Base-by-base conservation (phyloP, 2,888 invertebrate genomes). In the Erynnis tages region DNA sequence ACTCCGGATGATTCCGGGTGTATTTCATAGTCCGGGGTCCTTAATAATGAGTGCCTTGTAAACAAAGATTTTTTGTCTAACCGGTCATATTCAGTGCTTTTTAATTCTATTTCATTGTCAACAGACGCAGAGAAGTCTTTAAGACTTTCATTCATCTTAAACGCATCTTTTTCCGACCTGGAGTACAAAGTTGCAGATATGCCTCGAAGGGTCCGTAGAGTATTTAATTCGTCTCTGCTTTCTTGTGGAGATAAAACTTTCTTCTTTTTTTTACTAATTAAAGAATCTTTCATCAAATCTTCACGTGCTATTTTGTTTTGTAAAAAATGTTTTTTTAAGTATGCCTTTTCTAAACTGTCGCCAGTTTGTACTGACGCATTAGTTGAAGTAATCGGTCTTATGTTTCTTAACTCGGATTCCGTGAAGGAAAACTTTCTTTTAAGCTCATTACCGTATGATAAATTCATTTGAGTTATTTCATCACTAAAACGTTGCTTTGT, bases 321-420 rank as follows among this genome's bases (percentile, higher is more conserved):
- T n/a, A n/a, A n/a, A n/a, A n/a, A n/a, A n/a, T n/a, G n/a, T 27
- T 54, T 53, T 53, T 44, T 25, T 41, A 53, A 16, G 38, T 54
- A 16, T 1, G 59, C 46, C 45, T 78, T 67, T 61, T 80, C 77
- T 49, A 84, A 67, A 60, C 82, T 82, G 2, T 69, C 70, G 21
- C 76, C 79, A 0, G 88, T 87, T 71, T 88, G 88, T 1, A 81
- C 71, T 2, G 63, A 70, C 32, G 54, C 66, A 30, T 83, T 76
- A 44, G 25, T 57, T 4, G 16, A 38, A 27, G 0, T 58, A 17
- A 27, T 34, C 2, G 32, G 23, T 23, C 59, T 54, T 45, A 77
- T 71, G 63, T 74, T 80, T 11, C 56, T 56, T 53, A 86, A 62
- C 60, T 85, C 84, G 10, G 72, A 47, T 60, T 82, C 70, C 5